Evolutionary conservation across 2,888 invertebrate genomes (phyloP).

Genomic region (Gymnoscelis rufifasciata): DNA sequence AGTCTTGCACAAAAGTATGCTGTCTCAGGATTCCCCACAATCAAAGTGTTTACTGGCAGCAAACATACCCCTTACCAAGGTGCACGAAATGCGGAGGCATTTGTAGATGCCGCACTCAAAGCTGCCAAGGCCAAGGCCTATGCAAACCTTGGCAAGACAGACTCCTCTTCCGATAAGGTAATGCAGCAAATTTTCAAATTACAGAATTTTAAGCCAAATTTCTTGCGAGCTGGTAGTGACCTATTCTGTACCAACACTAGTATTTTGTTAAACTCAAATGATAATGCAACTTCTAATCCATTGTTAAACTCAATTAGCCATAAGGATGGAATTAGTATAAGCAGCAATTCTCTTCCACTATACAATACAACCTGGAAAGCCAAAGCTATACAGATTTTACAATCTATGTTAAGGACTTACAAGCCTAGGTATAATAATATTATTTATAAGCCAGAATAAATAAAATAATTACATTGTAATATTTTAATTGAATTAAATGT

Average conservation of each 20-base stretch:
- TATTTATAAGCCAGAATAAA: too few relatives aligned
- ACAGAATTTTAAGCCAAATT: background rate
- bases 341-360: too few relatives aligned
- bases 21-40: conserved; percentile 95
- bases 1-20: conserved; percentile 88
- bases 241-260: too few relatives aligned
- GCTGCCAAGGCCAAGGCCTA: conserved; percentile 87
- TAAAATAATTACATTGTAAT: too few relatives aligned
- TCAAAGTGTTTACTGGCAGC: conserved; percentile 94
- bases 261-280: too few relatives aligned
- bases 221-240: too few relatives aligned
- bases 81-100: conserved; percentile 88
- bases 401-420: conserved; percentile 1
- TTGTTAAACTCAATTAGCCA: background rate
- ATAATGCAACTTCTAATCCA: background rate
- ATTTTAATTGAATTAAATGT: too few relatives aligned
- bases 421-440: background rate
- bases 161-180: conserved; percentile 65
- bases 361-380: background rate
- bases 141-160: conserved; percentile 82
- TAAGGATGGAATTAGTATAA: background rate
- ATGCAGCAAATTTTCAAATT: conserved; percentile 18
- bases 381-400: background rate
- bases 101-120: conserved; percentile 91
- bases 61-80: conserved; percentile 94